Evolutionary conservation across 2,797 vertebrate genomes (phyloP).

Genomic region (Danio kyathit): DNA sequence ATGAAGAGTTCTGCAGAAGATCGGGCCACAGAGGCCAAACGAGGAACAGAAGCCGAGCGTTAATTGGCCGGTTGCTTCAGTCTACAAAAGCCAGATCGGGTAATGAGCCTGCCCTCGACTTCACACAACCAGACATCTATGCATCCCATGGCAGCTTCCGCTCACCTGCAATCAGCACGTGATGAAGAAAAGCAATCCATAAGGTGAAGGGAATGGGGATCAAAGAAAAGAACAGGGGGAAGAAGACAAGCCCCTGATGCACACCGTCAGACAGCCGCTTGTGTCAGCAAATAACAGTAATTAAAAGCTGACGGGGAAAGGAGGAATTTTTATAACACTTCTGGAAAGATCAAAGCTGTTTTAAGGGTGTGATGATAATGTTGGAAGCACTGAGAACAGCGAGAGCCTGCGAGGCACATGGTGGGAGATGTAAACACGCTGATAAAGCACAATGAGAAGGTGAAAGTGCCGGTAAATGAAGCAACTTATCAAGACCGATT

Average conservation of each 20-base stretch:
- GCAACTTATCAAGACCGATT: not conserved
- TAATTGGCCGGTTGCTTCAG: constrained; percentile 61
- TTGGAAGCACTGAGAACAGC: constrained; percentile 17
- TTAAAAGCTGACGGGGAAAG: constrained; percentile 46
- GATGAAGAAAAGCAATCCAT: constrained; percentile 10
- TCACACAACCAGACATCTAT: constrained; percentile 18
- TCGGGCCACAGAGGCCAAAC: constrained; percentile 11
- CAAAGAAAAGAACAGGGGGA: constrained; percentile 25
- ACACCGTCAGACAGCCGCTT: constrained; percentile 22
- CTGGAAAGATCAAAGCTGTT: constrained; percentile 61
- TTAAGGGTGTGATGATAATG: not conserved
- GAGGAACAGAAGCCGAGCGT: constrained; percentile 11
- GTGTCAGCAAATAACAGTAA: constrained; percentile 70
- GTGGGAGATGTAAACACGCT: constrained; percentile 1
- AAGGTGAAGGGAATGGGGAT: constrained; percentile 3
- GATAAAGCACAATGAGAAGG: constrained; percentile 17
- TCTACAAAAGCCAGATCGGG: constrained; percentile 47
- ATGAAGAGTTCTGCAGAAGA: constrained; percentile 30
- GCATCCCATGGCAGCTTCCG: constrained; percentile 4
- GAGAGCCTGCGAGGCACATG: not conserved
- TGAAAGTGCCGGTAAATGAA: constrained; percentile 24
- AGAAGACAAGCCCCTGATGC: constrained; percentile 42
- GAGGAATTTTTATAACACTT: constrained; percentile 50
- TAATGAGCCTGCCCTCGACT: constrained; percentile 38
- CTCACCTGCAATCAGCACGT: constrained; percentile 53